Percentiles rank a stretch among this genome's conserved stretches.
Conservation (phyloP, 2,888 invertebrate species). For the Epinotia bilunana region DNA sequence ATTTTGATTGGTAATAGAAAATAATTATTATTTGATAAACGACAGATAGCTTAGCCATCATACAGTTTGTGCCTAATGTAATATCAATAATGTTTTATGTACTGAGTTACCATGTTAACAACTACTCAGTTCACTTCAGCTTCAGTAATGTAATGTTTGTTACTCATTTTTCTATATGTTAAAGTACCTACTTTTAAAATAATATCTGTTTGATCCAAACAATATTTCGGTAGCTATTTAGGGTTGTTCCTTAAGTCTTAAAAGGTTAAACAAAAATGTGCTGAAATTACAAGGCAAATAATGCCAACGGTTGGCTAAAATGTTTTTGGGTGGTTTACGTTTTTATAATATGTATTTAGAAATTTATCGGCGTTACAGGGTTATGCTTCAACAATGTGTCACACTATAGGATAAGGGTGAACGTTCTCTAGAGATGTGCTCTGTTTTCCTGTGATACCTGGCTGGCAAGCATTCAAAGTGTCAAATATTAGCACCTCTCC, state of each 20-base stretch:
- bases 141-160: not conserved
- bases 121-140: conserved; percentile 1
- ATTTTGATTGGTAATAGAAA: conserved; percentile 5
- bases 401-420: not conserved
- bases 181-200: not conserved
- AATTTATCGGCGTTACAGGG: conserved; percentile 40
- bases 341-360: conserved; percentile 24
- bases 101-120: not conserved
- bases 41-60: not conserved
- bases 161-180: not conserved
- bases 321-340: conserved; percentile 21
- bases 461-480: no score
- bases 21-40: not conserved
- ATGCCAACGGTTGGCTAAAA: conserved; percentile 36
- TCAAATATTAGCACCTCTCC: no score
- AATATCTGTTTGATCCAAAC: not conserved
- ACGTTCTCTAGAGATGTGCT: no score
- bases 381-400: conserved; percentile 30
- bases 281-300: conserved; percentile 25
- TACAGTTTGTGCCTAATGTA: not conserved
- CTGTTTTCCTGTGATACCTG: no score
- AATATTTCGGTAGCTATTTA: conserved; percentile 12
- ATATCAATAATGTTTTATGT: not conserved
- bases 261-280: conserved; percentile 26
- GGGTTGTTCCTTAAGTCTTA: not conserved